Percentiles rank a stretch among this genome's conserved stretches.
These are phyloP conservation scores for Falco punctatus DNA, from an alignment of 2,113 vertebrate species.

Conservation along the genomic window DNA sequence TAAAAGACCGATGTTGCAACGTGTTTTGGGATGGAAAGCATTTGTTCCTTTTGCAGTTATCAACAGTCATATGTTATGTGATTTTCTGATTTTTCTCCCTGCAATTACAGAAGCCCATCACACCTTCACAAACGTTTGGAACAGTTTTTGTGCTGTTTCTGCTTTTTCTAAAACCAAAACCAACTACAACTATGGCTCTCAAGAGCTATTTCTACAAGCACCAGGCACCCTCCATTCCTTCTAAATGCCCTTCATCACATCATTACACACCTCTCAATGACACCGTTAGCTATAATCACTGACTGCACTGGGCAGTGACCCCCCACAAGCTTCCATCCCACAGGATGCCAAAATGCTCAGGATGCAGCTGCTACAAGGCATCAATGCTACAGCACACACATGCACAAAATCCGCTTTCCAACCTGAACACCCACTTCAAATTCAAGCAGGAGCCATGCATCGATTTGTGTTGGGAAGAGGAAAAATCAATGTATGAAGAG, in stretches of 20 bases:
- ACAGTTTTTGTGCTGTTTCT: slow-evolving; percentile 7
- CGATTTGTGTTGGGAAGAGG: not conserved
- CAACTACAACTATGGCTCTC: not conserved
- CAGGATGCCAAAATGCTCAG: not conserved
- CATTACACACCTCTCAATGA: not conserved
- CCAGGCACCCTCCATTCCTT: not conserved
- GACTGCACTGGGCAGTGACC: not conserved
- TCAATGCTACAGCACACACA: not conserved
- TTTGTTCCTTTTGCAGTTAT: slow-evolving; percentile 72
- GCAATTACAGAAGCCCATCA: slow-evolving; percentile 16
- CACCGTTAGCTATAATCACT: not conserved
- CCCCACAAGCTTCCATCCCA: not conserved
- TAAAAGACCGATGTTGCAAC: slow-evolving; percentile 68
- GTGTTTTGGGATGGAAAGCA: slow-evolving; percentile 74
- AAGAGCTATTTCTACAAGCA: not conserved
- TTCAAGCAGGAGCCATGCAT: not conserved
- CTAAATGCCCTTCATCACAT: not conserved
- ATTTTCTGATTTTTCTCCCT: slow-evolving; percentile 55
- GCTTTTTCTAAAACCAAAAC: slow-evolving; percentile 13
- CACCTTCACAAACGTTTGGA: not conserved
- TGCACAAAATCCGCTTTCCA: not conserved
- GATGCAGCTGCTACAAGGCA: not conserved
- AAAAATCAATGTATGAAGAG: not conserved
- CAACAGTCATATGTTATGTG: slow-evolving; percentile 62
- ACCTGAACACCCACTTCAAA: not conserved